phyloP scores from a whole-genome alignment of 2,113 vertebrate species.

The Gopherus flavomarginatus region DNA sequence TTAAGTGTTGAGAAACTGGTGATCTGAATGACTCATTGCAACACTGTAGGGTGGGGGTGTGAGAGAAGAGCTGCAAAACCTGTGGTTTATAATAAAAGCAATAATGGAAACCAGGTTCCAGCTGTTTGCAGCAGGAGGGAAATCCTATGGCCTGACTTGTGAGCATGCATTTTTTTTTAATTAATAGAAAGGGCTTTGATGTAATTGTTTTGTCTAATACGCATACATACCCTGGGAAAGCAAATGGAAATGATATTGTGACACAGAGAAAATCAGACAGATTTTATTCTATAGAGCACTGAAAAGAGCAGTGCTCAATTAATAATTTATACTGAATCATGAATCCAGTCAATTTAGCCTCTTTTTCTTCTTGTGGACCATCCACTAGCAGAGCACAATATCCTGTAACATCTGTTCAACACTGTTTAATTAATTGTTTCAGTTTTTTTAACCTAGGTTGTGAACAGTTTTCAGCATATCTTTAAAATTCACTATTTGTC shows the following conservation, averaged over 20 bases:
- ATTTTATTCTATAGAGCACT: not conserved
- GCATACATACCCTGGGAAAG: not conserved
- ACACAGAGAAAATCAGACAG: not conserved
- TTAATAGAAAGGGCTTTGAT: conserved; percentile 24
- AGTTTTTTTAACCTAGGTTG: not conserved
- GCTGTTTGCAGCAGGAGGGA: not conserved
- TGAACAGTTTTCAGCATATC: not conserved
- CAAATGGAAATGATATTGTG: not conserved
- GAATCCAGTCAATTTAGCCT: not conserved
- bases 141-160: not conserved
- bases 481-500: not conserved
- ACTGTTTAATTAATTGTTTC: not conserved
- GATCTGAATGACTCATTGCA: conserved; percentile 48
- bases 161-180: conserved; percentile 33
- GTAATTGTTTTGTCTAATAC: not conserved
- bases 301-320: not conserved
- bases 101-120: accelerated
- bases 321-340: not conserved
- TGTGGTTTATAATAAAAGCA: conserved; percentile 20
- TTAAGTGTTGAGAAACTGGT: conserved; percentile 84
- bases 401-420: not conserved
- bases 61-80: not conserved
- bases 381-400: not conserved
- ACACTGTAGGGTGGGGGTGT: not conserved
- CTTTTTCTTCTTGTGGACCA: not conserved